Evolutionary conservation across 2,888 invertebrate genomes (phyloP).

Genomic region (Xestobium rufovillosum): DNA sequence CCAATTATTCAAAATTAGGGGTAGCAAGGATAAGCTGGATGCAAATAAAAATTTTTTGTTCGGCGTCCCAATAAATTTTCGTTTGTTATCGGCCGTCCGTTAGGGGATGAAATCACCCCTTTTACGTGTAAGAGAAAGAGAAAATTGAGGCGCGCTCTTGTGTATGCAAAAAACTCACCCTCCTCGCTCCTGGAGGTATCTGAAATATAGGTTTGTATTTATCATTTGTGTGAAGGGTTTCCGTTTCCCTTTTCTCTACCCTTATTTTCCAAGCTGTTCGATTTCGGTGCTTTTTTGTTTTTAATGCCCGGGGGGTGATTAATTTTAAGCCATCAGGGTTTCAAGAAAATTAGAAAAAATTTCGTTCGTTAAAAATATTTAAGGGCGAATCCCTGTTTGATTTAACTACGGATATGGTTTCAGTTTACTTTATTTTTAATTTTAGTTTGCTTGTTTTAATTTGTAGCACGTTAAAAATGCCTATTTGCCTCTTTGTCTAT

Average conservation of each 20-base stretch:
- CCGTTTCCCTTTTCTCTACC: conserved; percentile 20
- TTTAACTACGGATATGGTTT: too few species aligned
- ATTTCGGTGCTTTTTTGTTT: conserved; percentile 7
- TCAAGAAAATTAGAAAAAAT: too few species aligned
- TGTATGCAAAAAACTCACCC: conserved; percentile 30
- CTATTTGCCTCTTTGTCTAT: too few species aligned
- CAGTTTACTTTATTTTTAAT: too few species aligned
- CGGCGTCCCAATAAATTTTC: conserved; percentile 32
- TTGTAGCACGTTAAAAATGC: too few species aligned
- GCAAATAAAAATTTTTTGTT: too few species aligned
- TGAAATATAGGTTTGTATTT: conserved; percentile 35
- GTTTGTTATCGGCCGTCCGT: conserved; percentile 29
- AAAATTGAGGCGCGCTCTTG: conserved; percentile 7
- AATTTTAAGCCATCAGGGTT: background rate
- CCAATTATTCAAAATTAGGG: too few species aligned
- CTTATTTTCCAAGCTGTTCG: conserved; percentile 13
- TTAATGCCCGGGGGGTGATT: conserved; percentile 4
- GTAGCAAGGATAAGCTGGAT: too few species aligned
- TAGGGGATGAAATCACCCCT: background rate
- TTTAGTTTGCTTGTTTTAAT: too few species aligned
- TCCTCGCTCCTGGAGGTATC: conserved; percentile 27
- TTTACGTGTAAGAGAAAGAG: background rate
- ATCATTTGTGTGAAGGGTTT: conserved; percentile 28
- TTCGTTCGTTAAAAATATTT: too few species aligned
- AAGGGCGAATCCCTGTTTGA: too few species aligned